Percentiles rank a stretch among this genome's conserved stretches.
phyloP scores from a whole-genome alignment of 1,140 invertebrate species.

The Drosophila punjabiensis region DNA sequence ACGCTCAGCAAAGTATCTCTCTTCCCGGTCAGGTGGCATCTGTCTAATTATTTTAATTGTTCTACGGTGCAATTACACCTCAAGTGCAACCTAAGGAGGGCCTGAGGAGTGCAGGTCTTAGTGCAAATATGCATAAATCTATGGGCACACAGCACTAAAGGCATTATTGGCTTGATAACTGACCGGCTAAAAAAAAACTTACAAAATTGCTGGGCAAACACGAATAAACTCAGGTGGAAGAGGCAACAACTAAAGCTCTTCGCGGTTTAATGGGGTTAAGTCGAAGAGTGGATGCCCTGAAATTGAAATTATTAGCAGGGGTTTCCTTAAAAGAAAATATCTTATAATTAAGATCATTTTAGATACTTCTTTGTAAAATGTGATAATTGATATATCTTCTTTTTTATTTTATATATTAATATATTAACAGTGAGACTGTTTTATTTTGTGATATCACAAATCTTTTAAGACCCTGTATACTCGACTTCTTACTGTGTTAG shows the following conservation, averaged over 20 bases:
- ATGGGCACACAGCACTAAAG: not conserved
- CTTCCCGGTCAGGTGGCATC: not conserved
- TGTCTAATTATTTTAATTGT: conserved; percentile 37
- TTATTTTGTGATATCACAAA: not conserved
- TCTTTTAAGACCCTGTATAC: no score
- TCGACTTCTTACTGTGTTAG: no score
- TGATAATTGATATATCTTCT: not conserved
- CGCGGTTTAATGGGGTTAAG: conserved; percentile 6
- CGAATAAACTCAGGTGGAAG: conserved; percentile 15
- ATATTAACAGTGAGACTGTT: no score
- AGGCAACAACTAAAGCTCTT: conserved; percentile 24
- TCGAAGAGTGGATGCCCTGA: not conserved
- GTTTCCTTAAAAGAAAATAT: not conserved
- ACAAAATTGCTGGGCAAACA: conserved; percentile 39
- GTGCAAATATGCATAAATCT: conserved; percentile 31
- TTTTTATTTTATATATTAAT: not conserved
- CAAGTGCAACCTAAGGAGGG: not conserved
- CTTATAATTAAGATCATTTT: no score
- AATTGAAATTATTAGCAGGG: not conserved
- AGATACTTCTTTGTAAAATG: not conserved
- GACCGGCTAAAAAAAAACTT: conserved; percentile 18
- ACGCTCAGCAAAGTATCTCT: conserved; percentile 7
- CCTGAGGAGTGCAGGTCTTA: conserved; percentile 10
- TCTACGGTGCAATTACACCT: not conserved
- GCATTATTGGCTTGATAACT: conserved; percentile 23